These are phyloP conservation scores for Thumatha senex DNA, from an alignment of 2,888 invertebrate species.

Conservation along the genomic window DNA sequence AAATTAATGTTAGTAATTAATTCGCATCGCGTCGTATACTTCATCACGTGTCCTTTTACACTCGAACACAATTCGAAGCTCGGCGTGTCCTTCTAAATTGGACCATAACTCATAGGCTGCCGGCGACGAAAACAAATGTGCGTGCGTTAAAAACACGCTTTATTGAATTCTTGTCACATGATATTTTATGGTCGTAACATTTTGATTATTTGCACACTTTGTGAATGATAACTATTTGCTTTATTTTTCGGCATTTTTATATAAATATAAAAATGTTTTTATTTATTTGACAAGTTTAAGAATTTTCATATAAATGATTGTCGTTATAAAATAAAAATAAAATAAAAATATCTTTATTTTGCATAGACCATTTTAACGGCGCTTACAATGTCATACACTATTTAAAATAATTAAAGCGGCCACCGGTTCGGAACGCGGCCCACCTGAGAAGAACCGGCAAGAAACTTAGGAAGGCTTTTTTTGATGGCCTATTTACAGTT, in stretches of 20 bases:
- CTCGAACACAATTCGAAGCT: no score
- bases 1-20: background rate
- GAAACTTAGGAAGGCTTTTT: no score
- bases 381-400: no score
- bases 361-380: no score
- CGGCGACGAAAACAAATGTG: constrained; percentile 5
- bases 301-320: no score
- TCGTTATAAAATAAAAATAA: no score
- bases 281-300: no score
- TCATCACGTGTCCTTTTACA: background rate
- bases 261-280: background rate
- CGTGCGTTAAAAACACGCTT: constrained; percentile 3
- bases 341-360: no score
- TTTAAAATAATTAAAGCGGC: no score
- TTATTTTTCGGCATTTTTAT: background rate
- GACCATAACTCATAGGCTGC: background rate
- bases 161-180: constrained; percentile 6
- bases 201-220: background rate
- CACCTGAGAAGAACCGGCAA: no score
- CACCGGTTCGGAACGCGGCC: no score
- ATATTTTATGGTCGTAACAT: background rate
- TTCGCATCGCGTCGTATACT: background rate
- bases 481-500: no score
- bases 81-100: background rate
- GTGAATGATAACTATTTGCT: background rate